Evolutionary conservation across 2,888 invertebrate genomes (phyloP).

Genomic region (Eugnorisma glareosa): DNA sequence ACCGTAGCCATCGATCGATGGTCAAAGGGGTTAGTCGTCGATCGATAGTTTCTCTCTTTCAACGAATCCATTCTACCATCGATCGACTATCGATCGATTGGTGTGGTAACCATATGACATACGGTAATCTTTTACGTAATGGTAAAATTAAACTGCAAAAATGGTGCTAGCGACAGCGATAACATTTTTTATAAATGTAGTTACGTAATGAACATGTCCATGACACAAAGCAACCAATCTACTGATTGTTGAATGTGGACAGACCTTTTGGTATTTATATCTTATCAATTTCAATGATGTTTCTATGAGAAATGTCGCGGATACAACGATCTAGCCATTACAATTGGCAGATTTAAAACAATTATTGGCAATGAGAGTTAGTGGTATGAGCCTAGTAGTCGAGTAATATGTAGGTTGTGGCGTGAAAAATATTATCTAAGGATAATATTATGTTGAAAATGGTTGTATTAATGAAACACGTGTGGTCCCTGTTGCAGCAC

Average conservation of each 20-base stretch:
- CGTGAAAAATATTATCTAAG: conserved; percentile 29
- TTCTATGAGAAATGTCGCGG: conserved; percentile 54
- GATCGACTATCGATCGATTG: too few species aligned
- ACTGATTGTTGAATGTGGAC: conserved; percentile 32
- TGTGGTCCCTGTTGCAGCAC: conserved; percentile 59
- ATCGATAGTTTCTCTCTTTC: too few species aligned
- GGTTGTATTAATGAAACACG: conserved; percentile 18
- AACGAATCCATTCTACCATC: too few species aligned
- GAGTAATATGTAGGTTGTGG: conserved; percentile 28
- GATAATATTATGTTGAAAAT: conserved; percentile 28
- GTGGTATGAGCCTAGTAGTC: conserved; percentile 51
- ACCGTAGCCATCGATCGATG: too few species aligned
- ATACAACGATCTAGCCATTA: conserved; percentile 42
- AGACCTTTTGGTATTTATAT: conserved; percentile 36
- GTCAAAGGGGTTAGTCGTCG: too few species aligned
- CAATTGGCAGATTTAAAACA: conserved; percentile 44
- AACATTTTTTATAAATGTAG: conserved; percentile 60
- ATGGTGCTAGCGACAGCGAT: conserved; percentile 70
- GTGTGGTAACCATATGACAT: too few species aligned
- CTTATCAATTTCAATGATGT: conserved; percentile 44
- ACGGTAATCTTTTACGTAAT: conserved; percentile 56
- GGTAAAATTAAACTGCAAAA: conserved; percentile 55
- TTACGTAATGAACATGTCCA: conserved; percentile 58
- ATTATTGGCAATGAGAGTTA: conserved; percentile 41
- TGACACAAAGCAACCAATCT: conserved; percentile 35